Evolutionary conservation across 1,140 invertebrate species (phyloP).

Genomic region (Leptopilina clavipes): DNA sequence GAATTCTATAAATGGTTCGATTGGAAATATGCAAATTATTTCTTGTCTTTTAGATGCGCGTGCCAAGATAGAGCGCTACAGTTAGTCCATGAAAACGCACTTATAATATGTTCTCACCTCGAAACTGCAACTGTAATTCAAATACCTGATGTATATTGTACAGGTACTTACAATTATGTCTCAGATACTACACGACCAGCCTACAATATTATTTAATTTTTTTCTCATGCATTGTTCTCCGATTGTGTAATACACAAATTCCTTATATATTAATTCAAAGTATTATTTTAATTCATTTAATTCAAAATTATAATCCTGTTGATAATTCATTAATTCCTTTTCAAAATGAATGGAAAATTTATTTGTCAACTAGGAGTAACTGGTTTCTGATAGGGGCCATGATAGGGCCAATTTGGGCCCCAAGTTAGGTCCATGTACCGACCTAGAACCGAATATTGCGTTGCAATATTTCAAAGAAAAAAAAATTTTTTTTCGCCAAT

Average conservation of each 20-base stretch:
- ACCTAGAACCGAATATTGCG: too few species aligned
- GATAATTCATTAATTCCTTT: too few species aligned
- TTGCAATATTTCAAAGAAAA: too few species aligned
- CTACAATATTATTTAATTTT: constrained; percentile 7
- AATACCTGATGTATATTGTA: constrained; percentile 4
- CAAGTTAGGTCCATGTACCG: too few species aligned
- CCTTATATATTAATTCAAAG: too few species aligned
- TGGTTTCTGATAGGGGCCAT: too few species aligned
- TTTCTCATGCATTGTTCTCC: constrained; percentile 35
- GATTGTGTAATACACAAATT: constrained; percentile 38
- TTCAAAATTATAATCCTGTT: too few species aligned
- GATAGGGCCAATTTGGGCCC: too few species aligned
- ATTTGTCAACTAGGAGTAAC: too few species aligned
- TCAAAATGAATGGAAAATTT: too few species aligned
- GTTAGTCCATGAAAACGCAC: not conserved
- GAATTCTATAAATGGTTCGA: not conserved
- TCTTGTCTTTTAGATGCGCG: constrained; percentile 6
- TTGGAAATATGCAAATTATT: constrained; percentile 14
- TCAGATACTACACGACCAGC: constrained; percentile 10
- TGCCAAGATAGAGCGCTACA: not conserved
- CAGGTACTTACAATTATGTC: constrained; percentile 19
- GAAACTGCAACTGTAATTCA: constrained; percentile 8
- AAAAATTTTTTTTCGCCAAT: too few species aligned
- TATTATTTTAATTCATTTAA: too few species aligned
- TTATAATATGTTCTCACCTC: not conserved